Conservation (phyloP, 2,888 invertebrate genomes). For the Acrobasis consociella region DNA sequence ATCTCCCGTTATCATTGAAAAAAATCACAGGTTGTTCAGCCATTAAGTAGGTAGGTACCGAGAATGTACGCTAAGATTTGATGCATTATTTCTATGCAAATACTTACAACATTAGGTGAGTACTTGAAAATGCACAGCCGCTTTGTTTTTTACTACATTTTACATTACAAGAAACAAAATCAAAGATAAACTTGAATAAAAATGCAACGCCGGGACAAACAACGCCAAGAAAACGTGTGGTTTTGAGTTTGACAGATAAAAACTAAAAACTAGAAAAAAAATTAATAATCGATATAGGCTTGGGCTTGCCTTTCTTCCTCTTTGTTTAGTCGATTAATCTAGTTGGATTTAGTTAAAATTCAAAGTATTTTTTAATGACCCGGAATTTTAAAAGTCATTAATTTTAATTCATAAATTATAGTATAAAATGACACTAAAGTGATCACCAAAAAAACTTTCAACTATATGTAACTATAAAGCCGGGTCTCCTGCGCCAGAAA, state of each 20-base stretch:
- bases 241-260: constrained; percentile 50
- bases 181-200: constrained; percentile 63
- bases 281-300: constrained; percentile 24
- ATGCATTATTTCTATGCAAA: constrained; percentile 35
- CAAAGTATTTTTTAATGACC: too few relatives aligned
- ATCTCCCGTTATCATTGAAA: constrained; percentile 40
- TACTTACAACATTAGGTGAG: constrained; percentile 61
- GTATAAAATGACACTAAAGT: too few relatives aligned
- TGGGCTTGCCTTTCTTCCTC: too few relatives aligned
- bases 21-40: constrained; percentile 60
- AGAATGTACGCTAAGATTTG: constrained; percentile 22
- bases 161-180: constrained; percentile 64
- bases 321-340: constrained; percentile 5
- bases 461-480: too few relatives aligned
- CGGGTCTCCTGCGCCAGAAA: too few relatives aligned
- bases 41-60: too few relatives aligned
- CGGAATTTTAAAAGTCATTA: too few relatives aligned
- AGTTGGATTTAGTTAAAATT: background rate
- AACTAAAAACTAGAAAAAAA: constrained; percentile 18
- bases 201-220: constrained; percentile 76
- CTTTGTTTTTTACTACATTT: constrained; percentile 64
- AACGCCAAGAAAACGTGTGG: constrained; percentile 81
- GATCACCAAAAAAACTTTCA: too few relatives aligned
- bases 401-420: too few relatives aligned
- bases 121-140: constrained; percentile 58